These are phyloP conservation scores for Chloroceryle amazona DNA, from an alignment of 2,797 vertebrate genomes.

Conservation along the genomic window DNA sequence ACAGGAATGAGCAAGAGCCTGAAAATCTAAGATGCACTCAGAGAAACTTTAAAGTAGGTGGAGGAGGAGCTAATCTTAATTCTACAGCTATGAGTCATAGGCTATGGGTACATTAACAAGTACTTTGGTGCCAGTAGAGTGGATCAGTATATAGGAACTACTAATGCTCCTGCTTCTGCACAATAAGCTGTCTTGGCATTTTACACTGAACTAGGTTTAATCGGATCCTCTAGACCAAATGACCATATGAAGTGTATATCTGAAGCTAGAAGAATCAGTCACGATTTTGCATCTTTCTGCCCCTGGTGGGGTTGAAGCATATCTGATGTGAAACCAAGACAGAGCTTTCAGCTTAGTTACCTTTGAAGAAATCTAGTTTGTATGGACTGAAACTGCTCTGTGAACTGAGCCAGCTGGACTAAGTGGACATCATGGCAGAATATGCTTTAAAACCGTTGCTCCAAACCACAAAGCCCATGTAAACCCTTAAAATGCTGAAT, in stretches of 20 bases:
- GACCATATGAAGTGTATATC: not conserved
- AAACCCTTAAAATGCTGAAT: not conserved
- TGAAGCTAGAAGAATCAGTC: not conserved
- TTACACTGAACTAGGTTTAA: not conserved
- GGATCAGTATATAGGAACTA: not conserved
- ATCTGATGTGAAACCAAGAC: not conserved
- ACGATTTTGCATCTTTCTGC: not conserved
- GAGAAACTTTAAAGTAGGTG: slow-evolving; percentile 5
- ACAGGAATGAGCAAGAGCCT: not conserved
- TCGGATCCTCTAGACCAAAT: not conserved
- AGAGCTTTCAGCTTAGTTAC: not conserved
- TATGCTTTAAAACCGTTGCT: not conserved
- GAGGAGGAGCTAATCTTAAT: slow-evolving; percentile 27
- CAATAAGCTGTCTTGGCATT: not conserved
- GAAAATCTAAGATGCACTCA: not conserved
- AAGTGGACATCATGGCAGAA: not conserved
- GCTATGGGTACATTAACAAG: not conserved
- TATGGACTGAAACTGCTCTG: not conserved
- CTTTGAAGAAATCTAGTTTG: not conserved
- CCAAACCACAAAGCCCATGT: not conserved
- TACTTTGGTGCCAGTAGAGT: not conserved
- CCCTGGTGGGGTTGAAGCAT: not conserved
- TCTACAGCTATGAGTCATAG: slow-evolving; percentile 21
- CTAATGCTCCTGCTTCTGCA: not conserved
- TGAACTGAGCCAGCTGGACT: not conserved